Percentiles rank a stretch among this genome's conserved stretches.
Evolutionary conservation across 2,888 invertebrate species (phyloP).

Genomic region (Dynastes maya): DNA sequence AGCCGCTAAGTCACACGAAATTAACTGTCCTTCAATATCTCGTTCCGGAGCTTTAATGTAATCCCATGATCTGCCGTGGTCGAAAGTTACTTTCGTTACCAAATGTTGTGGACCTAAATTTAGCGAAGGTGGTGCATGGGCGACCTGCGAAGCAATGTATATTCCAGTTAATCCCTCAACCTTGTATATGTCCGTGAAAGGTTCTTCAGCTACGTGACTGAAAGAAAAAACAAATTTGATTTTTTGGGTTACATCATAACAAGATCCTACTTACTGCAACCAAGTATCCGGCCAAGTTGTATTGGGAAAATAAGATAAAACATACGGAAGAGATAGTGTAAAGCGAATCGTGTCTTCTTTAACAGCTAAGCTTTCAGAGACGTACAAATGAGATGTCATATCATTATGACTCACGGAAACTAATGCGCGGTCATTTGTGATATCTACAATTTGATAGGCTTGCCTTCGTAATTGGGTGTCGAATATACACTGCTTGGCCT

Average conservation of each 20-base stretch:
- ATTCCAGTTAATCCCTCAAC: conserved; percentile 91
- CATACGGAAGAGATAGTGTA: conserved; percentile 83
- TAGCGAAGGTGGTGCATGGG: conserved; percentile 72
- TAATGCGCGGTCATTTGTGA: conserved; percentile 85
- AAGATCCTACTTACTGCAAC: conserved; percentile 79
- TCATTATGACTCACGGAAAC: conserved; percentile 87
- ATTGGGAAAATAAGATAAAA: conserved; percentile 89
- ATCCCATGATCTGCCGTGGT: conserved; percentile 90
- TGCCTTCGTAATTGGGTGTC: conserved; percentile 77
- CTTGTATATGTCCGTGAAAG: conserved; percentile 90
- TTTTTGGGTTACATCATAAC: background rate
- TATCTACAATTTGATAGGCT: conserved; percentile 89
- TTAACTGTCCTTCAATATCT: conserved; percentile 78
- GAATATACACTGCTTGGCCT: conserved; percentile 83
- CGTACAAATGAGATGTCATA: conserved; percentile 83
- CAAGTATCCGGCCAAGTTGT: conserved; percentile 87
- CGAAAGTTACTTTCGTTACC: conserved; percentile 86
- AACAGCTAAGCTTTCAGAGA: conserved; percentile 78
- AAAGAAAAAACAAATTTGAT: conserved; percentile 58
- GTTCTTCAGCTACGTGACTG: conserved; percentile 84
- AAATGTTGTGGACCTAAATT: conserved; percentile 83
- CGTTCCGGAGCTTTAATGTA: conserved; percentile 80
- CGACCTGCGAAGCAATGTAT: conserved; percentile 89
- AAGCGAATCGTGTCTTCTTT: conserved; percentile 77
- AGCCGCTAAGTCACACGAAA: conserved; percentile 77